Percentiles rank a stretch among this genome's conserved stretches.
These are phyloP conservation scores for Zeus faber DNA, from an alignment of 2,113 vertebrate species.

Conservation along the genomic window DNA sequence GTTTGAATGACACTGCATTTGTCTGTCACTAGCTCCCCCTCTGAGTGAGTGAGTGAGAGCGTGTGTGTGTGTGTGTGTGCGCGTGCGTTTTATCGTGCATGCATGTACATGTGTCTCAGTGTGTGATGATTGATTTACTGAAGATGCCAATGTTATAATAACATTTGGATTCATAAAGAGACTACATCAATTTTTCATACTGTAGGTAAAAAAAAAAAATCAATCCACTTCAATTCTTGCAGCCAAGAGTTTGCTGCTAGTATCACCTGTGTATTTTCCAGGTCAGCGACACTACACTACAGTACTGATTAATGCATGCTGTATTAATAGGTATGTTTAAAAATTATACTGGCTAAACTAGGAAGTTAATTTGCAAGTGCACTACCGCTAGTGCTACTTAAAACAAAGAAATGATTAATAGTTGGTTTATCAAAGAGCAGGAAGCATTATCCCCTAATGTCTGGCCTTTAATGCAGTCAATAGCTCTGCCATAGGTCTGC, in stretches of 20 bases:
- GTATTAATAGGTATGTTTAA: too few relatives aligned
- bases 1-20: constrained; percentile 10
- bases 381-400: too few relatives aligned
- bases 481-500: too few relatives aligned
- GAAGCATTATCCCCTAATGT: too few relatives aligned
- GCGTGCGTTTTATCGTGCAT: neutral
- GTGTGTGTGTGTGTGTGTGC: neutral
- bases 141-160: neutral
- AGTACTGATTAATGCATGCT: too few relatives aligned
- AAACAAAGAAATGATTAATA: too few relatives aligned
- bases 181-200: too few relatives aligned
- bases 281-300: too few relatives aligned
- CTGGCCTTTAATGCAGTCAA: too few relatives aligned
- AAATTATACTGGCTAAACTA: too few relatives aligned
- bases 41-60: neutral
- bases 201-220: neutral
- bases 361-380: too few relatives aligned
- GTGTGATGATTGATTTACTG: neutral
- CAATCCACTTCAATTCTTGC: neutral
- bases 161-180: neutral
- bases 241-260: neutral
- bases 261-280: neutral
- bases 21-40: neutral
- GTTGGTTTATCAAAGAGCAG: too few relatives aligned
- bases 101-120: neutral